These are phyloP conservation scores for Sesia apiformis DNA, from an alignment of 2,888 invertebrate species.

Conservation along the genomic window DNA sequence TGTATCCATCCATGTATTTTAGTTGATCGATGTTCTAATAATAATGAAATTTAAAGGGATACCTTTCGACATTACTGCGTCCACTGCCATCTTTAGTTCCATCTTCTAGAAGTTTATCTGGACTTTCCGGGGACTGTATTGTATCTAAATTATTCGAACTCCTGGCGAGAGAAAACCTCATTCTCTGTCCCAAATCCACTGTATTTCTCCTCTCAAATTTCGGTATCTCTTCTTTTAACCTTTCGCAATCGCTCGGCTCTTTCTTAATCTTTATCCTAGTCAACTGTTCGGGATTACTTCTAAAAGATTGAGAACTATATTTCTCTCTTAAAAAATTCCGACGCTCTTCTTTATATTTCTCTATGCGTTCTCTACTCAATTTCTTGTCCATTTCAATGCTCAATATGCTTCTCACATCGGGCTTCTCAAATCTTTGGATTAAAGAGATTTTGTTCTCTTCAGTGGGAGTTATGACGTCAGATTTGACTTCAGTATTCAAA, in stretches of 20 bases:
- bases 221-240: constrained; percentile 36
- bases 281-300: constrained; percentile 74
- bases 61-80: constrained; percentile 27
- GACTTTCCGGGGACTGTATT: constrained; percentile 43
- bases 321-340: constrained; percentile 88
- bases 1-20: too few relatives aligned
- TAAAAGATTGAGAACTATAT: constrained; percentile 87
- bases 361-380: constrained; percentile 86
- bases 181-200: constrained; percentile 60
- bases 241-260: constrained; percentile 24
- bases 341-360: constrained; percentile 93
- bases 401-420: constrained; percentile 47
- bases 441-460: constrained; percentile 77
- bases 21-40: too few relatives aligned
- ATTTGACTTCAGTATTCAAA: constrained; percentile 43
- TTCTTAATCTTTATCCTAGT: constrained; percentile 57
- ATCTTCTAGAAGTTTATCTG: constrained; percentile 14
- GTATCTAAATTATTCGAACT: constrained; percentile 54
- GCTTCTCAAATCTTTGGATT: constrained; percentile 65
- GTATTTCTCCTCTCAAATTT: constrained; percentile 66
- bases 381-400: constrained; percentile 70
- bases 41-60: constrained; percentile 1
- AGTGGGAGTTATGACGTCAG: constrained; percentile 69
- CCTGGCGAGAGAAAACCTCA: constrained; percentile 54
- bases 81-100: constrained; percentile 9